These are phyloP conservation scores for Teleiodes luculella DNA, from an alignment of 2,888 invertebrate genomes.

Conservation along the genomic window DNA sequence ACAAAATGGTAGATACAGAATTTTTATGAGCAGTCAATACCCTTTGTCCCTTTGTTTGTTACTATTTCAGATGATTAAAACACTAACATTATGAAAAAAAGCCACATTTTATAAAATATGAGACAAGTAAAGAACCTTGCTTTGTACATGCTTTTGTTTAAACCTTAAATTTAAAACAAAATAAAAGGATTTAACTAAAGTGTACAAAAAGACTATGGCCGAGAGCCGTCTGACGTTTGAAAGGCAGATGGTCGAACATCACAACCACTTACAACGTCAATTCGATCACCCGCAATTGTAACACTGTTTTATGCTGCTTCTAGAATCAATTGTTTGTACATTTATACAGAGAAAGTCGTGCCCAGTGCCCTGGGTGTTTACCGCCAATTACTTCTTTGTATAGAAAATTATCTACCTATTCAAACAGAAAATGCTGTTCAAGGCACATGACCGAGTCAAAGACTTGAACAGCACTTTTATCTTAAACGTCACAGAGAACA, in stretches of 20 bases:
- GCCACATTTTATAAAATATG: too few relatives aligned
- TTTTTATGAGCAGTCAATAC: too few relatives aligned
- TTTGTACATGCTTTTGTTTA: neutral
- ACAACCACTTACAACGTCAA: slow-evolving; percentile 36
- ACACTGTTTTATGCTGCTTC: slow-evolving; percentile 25
- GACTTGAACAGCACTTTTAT: neutral
- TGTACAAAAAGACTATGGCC: slow-evolving; percentile 17
- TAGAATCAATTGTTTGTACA: slow-evolving; percentile 21
- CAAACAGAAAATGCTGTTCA: neutral
- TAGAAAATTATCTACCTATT: neutral
- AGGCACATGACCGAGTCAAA: neutral
- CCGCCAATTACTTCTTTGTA: neutral
- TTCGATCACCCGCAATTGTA: slow-evolving; percentile 27
- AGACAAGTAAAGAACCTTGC: neutral
- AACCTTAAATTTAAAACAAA: neutral
- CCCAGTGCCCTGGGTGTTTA: slow-evolving; percentile 6
- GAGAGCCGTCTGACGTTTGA: slow-evolving; percentile 29
- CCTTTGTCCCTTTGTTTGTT: too few relatives aligned
- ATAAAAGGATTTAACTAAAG: neutral
- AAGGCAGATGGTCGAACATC: slow-evolving; percentile 35
- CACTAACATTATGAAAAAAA: too few relatives aligned
- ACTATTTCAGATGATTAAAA: too few relatives aligned
- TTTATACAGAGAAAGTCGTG: slow-evolving; percentile 13
- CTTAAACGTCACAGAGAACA: neutral
- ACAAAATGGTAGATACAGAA: too few relatives aligned